A percentile compares a stretch with the other conserved stretches of the same genome.
Evolutionary conservation across 1,140 invertebrate genomes (phyloP).

Genomic region (Ruditapes philippinarum): DNA sequence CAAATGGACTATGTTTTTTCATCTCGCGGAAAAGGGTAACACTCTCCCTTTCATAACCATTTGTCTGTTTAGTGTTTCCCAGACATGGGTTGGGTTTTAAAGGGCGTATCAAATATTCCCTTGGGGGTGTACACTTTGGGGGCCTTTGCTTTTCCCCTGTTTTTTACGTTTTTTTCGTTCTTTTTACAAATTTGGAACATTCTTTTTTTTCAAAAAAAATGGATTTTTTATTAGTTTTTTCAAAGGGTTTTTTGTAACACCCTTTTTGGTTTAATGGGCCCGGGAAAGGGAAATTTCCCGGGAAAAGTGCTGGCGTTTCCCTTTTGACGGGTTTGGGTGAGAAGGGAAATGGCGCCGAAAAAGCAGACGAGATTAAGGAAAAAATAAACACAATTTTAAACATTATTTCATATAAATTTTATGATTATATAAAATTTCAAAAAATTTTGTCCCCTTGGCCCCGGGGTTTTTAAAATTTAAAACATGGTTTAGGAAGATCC

Average conservation of each 20-base stretch:
- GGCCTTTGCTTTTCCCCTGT: slow-evolving; percentile 72
- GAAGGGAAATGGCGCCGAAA: no score
- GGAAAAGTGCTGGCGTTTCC: slow-evolving; percentile 66
- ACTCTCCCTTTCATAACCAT: slow-evolving; percentile 70
- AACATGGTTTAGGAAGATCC: no score
- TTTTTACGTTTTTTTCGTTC: slow-evolving; percentile 70
- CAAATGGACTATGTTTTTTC: slow-evolving; percentile 79
- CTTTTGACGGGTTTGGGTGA: slow-evolving; percentile 43
- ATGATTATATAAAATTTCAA: no score
- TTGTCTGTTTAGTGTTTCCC: slow-evolving; percentile 62
- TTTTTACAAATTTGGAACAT: slow-evolving; percentile 73
- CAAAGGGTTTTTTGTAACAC: slow-evolving; percentile 71
- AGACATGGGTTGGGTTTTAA: slow-evolving; percentile 74
- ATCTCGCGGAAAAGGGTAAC: slow-evolving; percentile 80
- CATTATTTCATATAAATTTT: no score
- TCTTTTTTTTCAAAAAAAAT: slow-evolving; percentile 77
- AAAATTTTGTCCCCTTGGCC: no score
- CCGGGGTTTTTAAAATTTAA: no score
- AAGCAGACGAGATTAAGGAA: not conserved
- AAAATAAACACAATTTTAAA: no score
- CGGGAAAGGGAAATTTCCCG: slow-evolving; percentile 63
- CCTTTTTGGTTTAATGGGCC: slow-evolving; percentile 74
- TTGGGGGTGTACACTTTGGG: slow-evolving; percentile 72
- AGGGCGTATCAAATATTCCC: slow-evolving; percentile 73
- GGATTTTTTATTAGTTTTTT: slow-evolving; percentile 75